phyloP scores from a whole-genome alignment of 2,113 vertebrate species.

The Rhynchomys soricoides region DNA sequence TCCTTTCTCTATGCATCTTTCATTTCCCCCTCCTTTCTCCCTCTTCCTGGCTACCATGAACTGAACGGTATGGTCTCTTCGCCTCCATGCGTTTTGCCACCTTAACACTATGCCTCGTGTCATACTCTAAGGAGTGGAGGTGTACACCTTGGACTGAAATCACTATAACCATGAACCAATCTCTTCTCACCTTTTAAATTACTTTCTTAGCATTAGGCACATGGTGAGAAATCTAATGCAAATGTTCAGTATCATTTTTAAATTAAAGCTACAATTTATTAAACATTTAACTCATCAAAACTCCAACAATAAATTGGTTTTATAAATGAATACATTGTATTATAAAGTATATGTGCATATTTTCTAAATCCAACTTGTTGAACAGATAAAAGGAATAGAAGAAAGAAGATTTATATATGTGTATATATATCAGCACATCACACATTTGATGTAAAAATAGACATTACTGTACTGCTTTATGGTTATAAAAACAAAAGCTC shows the following conservation, averaged over 20 bases:
- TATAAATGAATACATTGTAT: conserved; percentile 46
- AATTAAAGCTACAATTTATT: not conserved
- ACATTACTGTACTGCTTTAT: not conserved
- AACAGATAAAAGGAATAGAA: not conserved
- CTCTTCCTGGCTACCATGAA: not conserved
- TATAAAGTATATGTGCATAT: not conserved
- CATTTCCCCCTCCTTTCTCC: too few species aligned
- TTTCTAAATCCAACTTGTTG: conserved; percentile 30
- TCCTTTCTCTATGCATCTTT: not conserved
- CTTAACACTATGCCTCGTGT: too few species aligned
- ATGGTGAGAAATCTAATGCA: not conserved
- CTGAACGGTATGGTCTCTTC: not conserved
- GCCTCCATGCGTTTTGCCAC: too few species aligned
- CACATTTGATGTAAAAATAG: not conserved
- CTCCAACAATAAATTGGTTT: conserved; percentile 56
- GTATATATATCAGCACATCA: not conserved
- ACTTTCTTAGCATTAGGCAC: too few species aligned
- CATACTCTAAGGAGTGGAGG: not conserved
- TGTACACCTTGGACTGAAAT: not conserved
- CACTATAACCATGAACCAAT: not conserved
- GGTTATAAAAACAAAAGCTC: not conserved
- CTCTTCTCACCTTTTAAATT: not conserved
- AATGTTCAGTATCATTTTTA: not conserved
- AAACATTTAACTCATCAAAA: conserved; percentile 60
- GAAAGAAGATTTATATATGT: not conserved